These are phyloP conservation scores for Fringilla coelebs DNA, from an alignment of 2,797 vertebrate genomes.

Conservation along the genomic window DNA sequence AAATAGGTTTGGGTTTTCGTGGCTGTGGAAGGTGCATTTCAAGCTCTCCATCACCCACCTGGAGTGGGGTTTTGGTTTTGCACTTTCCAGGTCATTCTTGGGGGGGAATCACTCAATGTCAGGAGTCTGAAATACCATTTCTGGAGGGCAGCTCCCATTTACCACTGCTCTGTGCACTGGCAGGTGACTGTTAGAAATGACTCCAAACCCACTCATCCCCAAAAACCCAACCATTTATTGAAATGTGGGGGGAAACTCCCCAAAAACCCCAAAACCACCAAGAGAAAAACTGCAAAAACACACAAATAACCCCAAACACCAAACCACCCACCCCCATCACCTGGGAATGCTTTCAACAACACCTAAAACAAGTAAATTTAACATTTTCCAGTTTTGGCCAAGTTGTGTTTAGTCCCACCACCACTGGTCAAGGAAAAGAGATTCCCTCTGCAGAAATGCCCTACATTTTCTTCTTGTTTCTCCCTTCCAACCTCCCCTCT, in stretches of 20 bases:
- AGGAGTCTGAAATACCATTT: not conserved
- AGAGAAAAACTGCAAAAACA: not conserved
- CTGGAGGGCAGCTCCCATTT: not conserved
- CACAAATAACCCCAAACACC: not conserved
- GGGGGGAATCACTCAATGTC: not conserved
- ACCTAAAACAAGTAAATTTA: not conserved
- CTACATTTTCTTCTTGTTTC: not conserved
- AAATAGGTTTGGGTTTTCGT: not conserved
- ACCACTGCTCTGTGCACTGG: not conserved
- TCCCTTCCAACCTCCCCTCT: not conserved
- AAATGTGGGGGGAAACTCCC: accelerated
- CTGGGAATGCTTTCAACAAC: not conserved
- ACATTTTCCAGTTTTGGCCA: not conserved
- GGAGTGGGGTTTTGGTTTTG: not conserved
- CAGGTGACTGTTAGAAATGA: not conserved
- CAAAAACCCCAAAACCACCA: not conserved
- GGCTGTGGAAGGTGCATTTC: not conserved
- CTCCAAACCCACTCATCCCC: not conserved
- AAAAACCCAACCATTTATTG: not conserved
- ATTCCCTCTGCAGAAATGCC: not conserved
- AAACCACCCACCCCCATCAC: not conserved
- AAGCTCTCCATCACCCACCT: not conserved
- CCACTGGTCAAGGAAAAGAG: not conserved
- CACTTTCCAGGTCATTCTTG: not conserved
- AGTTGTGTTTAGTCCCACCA: not conserved